Conservation (phyloP, 2,797 vertebrate genomes). For the Neostethus bicornis region DNA sequence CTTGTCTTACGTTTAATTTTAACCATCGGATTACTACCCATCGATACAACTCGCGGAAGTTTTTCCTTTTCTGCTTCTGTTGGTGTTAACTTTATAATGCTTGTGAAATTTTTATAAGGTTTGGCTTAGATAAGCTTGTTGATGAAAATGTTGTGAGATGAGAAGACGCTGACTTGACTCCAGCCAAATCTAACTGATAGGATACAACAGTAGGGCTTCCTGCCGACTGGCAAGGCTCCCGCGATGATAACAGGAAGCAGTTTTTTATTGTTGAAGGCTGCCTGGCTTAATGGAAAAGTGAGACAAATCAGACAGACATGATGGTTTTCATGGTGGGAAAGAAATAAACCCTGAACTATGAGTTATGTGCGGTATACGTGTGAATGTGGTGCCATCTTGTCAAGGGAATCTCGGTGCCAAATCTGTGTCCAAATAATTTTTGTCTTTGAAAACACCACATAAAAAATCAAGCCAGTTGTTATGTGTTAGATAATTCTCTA, state of each 20-base stretch:
- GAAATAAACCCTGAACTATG: not conserved
- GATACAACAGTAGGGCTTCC: constrained; percentile 10
- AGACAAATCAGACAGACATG: constrained; percentile 13
- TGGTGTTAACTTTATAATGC: no score
- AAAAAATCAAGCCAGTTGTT: constrained; percentile 32
- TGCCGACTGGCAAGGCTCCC: constrained; percentile 7
- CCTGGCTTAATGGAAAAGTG: constrained; percentile 10
- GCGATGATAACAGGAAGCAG: constrained; percentile 20
- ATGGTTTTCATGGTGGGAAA: constrained; percentile 8
- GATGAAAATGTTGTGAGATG: constrained; percentile 48
- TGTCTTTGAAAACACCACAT: constrained; percentile 5
- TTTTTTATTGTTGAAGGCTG: constrained; percentile 16
- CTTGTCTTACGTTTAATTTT: no score
- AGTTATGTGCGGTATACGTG: no score
- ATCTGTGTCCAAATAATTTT: no score
- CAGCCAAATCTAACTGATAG: constrained; percentile 10
- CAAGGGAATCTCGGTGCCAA: no score
- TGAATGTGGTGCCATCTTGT: no score
- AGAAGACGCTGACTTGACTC: constrained; percentile 48
- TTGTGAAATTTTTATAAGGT: no score
- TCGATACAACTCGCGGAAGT: no score
- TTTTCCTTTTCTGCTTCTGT: no score
- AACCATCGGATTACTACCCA: no score
- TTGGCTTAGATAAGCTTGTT: constrained; percentile 27
- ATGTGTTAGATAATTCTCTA: constrained; percentile 42